Evolutionary conservation across 2,797 vertebrate species (phyloP).

Genomic region (Malurus splendens): DNA sequence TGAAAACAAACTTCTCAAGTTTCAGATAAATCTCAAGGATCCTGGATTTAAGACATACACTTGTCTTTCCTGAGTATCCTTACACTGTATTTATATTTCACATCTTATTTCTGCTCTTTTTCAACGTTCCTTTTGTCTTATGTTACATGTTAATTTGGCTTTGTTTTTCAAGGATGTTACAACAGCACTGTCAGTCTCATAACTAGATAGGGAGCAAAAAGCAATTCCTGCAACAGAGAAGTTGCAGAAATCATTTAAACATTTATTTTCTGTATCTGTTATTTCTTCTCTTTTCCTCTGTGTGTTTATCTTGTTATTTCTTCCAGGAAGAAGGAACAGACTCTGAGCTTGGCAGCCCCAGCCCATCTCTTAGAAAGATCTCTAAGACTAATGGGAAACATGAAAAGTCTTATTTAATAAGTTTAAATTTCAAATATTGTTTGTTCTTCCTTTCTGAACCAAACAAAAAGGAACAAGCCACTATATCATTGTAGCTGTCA

Average conservation of each 20-base stretch:
- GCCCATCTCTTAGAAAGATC: background rate
- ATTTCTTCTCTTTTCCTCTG: background rate
- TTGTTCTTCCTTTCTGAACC: background rate
- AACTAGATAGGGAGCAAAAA: background rate
- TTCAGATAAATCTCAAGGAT: background rate
- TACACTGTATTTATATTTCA: background rate
- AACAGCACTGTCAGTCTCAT: background rate
- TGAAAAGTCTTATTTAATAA: background rate
- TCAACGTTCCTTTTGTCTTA: background rate
- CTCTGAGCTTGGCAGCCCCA: background rate
- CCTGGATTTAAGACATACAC: background rate
- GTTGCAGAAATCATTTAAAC: background rate
- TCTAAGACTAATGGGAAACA: background rate
- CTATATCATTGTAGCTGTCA: background rate
- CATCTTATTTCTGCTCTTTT: background rate
- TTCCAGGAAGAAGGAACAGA: background rate
- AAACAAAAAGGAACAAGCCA: background rate
- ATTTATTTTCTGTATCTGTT: background rate
- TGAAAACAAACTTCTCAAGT: background rate
- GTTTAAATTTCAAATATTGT: background rate
- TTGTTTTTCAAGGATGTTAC: background rate
- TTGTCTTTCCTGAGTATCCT: background rate
- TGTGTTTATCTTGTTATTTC: background rate
- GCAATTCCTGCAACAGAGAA: background rate
- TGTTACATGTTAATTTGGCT: background rate